Conservation (phyloP, 2,113 vertebrate genomes). For the Takifugu flavidus region DNA sequence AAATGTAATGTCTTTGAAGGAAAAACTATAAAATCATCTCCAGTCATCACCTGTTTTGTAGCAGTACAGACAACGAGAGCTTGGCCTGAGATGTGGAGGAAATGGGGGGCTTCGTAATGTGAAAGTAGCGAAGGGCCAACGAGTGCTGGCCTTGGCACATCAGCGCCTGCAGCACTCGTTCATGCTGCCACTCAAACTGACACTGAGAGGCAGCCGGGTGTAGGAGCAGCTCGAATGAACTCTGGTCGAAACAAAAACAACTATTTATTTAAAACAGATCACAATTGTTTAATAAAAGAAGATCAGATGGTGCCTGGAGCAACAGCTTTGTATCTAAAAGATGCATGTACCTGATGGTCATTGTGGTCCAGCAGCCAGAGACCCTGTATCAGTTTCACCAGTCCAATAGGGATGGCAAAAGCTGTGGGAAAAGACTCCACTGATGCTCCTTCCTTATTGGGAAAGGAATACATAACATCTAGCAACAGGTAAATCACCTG, state of each 20-base stretch:
- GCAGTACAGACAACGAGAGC: conserved; percentile 86
- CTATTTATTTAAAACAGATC: not conserved
- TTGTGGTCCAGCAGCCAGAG: conserved; percentile 94
- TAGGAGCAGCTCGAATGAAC: conserved; percentile 85
- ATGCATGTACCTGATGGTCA: conserved; percentile 81
- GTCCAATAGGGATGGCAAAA: conserved; percentile 87
- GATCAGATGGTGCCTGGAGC: not conserved
- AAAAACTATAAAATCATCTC: not conserved
- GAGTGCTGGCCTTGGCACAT: conserved; percentile 88
- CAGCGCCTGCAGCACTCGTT: conserved; percentile 83
- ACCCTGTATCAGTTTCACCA: conserved; percentile 89
- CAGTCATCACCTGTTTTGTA: conserved; percentile 83
- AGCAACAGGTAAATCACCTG: conserved; percentile 94
- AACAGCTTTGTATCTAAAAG: not conserved
- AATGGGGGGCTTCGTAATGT: conserved; percentile 81
- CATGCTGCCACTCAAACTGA: conserved; percentile 85
- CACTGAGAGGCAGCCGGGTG: conserved; percentile 85
- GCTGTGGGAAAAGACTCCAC: conserved; percentile 87
- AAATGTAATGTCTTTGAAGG: no score
- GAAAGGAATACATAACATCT: conserved; percentile 89
- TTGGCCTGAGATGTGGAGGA: conserved; percentile 76
- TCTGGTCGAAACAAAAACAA: conserved; percentile 65
- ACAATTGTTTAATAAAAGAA: not conserved
- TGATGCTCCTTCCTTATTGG: conserved; percentile 80
- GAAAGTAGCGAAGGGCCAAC: conserved; percentile 85